phyloP scores from a whole-genome alignment of 2,888 invertebrate genomes.

The Podotricha telesiphe region DNA sequence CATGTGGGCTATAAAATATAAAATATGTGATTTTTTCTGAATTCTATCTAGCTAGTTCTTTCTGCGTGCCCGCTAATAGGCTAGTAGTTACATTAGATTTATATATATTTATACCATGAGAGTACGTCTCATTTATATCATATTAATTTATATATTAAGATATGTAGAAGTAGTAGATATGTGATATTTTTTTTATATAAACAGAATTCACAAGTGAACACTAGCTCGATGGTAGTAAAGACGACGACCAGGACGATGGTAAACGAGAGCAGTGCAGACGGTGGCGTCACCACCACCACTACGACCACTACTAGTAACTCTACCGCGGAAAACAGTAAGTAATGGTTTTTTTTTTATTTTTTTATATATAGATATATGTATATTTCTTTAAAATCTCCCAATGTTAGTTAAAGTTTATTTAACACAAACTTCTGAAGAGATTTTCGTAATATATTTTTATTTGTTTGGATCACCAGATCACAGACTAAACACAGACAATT shows the following conservation, averaged over 20 bases:
- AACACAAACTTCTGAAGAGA: conserved; percentile 11
- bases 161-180: too few relatives aligned
- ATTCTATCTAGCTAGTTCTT: too few relatives aligned
- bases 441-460: conserved; percentile 8
- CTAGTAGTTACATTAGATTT: too few relatives aligned
- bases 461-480: too few relatives aligned
- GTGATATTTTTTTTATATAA: neutral
- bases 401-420: neutral
- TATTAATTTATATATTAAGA: too few relatives aligned
- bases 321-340: conserved; percentile 83
- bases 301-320: conserved; percentile 68
- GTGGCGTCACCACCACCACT: conserved; percentile 67
- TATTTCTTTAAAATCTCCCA: too few relatives aligned
- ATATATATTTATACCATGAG: too few relatives aligned
- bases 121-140: too few relatives aligned
- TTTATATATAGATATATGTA: neutral
- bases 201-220: conserved; percentile 81
- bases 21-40: too few relatives aligned
- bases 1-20: too few relatives aligned
- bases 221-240: conserved; percentile 83
- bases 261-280: conserved; percentile 70
- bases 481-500: too few relatives aligned
- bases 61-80: too few relatives aligned
- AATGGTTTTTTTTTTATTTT: neutral
- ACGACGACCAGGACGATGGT: conserved; percentile 85